Evolutionary conservation across 30 jellyfish, hydroid and myxozoan genomes (phyloP).

Genomic region (Clytia hemisphaerica): DNA sequence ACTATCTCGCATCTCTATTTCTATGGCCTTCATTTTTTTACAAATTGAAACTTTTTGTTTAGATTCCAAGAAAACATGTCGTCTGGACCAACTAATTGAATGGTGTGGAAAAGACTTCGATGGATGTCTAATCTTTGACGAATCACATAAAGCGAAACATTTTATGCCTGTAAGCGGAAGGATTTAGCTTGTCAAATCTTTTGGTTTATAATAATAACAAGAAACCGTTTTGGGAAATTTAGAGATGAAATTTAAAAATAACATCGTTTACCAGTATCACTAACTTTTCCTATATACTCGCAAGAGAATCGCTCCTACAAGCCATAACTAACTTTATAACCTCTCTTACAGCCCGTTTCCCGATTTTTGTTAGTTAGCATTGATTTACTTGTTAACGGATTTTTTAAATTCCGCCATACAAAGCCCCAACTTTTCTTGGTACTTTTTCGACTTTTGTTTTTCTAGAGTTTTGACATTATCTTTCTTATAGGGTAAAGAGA

Average conservation of each 20-base stretch:
- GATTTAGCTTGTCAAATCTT: background rate
- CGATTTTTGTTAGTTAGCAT: too few relatives aligned
- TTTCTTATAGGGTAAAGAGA: constrained; percentile 66
- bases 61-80: constrained; percentile 42
- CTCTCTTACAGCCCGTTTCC: too few relatives aligned
- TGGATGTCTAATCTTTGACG: constrained; percentile 92
- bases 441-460: too few relatives aligned
- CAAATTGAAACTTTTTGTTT: too few relatives aligned
- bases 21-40: too few relatives aligned
- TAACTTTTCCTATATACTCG: background rate
- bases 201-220: background rate
- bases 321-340: background rate
- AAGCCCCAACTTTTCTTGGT: too few relatives aligned
- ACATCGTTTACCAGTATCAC: background rate
- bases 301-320: background rate
- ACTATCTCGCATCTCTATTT: too few relatives aligned
- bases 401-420: too few relatives aligned
- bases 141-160: constrained; percentile 88
- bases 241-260: background rate
- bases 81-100: constrained; percentile 64
- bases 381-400: too few relatives aligned
- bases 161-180: constrained; percentile 70
- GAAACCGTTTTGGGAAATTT: background rate
- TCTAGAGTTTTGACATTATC: background rate
- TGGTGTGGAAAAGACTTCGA: constrained; percentile 88